Evolutionary conservation across 2,888 invertebrate genomes (phyloP).

Genomic region (Petrophora chlorosata): DNA sequence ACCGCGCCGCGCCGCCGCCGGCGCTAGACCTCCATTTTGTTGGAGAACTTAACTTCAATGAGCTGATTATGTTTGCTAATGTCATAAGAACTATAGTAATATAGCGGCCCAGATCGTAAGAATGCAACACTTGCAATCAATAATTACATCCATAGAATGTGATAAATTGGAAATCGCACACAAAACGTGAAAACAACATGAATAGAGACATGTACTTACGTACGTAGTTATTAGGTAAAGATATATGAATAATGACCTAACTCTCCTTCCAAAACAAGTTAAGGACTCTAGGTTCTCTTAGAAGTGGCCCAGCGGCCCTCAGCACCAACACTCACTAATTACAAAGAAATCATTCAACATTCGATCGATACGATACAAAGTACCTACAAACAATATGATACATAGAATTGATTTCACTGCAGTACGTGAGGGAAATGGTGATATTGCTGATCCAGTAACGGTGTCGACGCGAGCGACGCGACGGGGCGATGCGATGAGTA

Average conservation of each 20-base stretch:
- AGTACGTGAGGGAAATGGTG: slow-evolving; percentile 14
- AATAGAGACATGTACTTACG: no score
- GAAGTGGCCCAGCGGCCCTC: background rate
- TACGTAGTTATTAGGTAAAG: no score
- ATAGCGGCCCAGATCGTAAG: no score
- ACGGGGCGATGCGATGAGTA: slow-evolving; percentile 18
- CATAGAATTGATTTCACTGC: slow-evolving; percentile 12
- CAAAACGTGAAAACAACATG: no score
- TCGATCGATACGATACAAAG: slow-evolving; percentile 1
- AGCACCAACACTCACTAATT: background rate
- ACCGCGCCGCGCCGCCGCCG: slow-evolving; percentile 18
- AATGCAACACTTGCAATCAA: no score
- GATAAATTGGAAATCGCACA: no score
- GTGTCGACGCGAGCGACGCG: slow-evolving; percentile 16
- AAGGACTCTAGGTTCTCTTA: background rate
- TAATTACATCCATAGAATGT: no score
- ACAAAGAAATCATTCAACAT: slow-evolving; percentile 8
- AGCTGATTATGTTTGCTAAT: no score
- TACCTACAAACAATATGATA: slow-evolving; percentile 5
- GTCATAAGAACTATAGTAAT: no score
- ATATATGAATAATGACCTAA: no score
- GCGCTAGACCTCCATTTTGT: slow-evolving; percentile 9
- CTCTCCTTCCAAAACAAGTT: background rate
- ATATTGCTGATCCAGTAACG: slow-evolving; percentile 13
- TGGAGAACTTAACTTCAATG: background rate